phyloP scores from a whole-genome alignment of 2,888 invertebrate genomes.

The Prenolepis imparis region DNA sequence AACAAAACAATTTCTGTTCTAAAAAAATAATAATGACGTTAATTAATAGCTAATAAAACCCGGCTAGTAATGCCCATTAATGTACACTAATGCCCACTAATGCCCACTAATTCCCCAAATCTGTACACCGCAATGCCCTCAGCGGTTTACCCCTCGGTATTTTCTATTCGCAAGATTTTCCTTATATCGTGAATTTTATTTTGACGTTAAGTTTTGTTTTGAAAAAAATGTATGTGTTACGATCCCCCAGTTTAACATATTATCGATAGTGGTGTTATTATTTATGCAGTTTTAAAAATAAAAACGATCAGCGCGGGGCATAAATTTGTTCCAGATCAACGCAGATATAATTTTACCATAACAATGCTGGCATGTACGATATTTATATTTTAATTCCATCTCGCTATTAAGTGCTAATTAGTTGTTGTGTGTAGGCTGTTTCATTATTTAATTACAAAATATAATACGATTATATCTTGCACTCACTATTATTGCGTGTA shows the following conservation, averaged over 20 bases:
- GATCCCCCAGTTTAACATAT: slow-evolving; percentile 10
- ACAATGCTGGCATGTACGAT: slow-evolving; percentile 31
- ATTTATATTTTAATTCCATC: slow-evolving; percentile 45
- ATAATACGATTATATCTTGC: slow-evolving; percentile 30
- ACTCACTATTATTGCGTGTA: background rate
- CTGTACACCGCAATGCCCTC: no score
- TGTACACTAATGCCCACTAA: no score
- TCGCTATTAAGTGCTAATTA: slow-evolving; percentile 44
- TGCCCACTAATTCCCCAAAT: no score
- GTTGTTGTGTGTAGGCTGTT: slow-evolving; percentile 19
- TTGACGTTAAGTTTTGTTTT: background rate
- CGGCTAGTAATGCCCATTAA: no score
- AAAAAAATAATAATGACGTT: no score
- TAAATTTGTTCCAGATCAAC: slow-evolving; percentile 47
- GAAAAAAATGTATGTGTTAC: background rate
- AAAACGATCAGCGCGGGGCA: slow-evolving; percentile 1
- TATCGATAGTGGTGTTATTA: slow-evolving; percentile 17
- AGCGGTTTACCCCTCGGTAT: no score
- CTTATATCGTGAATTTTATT: background rate
- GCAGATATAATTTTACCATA: slow-evolving; percentile 28
- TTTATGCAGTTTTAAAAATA: slow-evolving; percentile 14
- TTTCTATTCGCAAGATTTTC: slow-evolving; percentile 18
- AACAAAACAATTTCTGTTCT: no score
- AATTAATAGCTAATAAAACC: no score
- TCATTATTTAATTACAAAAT: slow-evolving; percentile 50